A percentile compares a stretch with the other conserved stretches of the same genome.
phyloP scores from a whole-genome alignment of 2,797 vertebrate species.

The Balearica regulorum region DNA sequence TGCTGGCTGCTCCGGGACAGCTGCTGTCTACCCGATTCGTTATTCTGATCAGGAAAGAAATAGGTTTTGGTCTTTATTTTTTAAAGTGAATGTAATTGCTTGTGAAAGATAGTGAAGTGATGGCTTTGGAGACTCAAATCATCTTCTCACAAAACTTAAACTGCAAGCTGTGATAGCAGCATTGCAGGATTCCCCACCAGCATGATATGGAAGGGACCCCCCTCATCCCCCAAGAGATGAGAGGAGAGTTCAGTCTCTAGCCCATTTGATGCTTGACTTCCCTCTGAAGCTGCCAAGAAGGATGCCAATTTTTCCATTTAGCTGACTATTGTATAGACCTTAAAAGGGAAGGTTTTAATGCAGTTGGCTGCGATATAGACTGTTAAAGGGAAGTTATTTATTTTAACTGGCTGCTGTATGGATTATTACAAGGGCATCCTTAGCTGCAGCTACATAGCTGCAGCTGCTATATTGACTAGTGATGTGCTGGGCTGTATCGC shows the following conservation, averaged over 20 bases:
- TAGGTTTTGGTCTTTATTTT: background rate
- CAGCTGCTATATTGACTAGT: conserved; percentile 70
- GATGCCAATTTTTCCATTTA: conserved; percentile 78
- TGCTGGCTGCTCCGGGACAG: background rate
- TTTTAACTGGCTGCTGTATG: conserved; percentile 72
- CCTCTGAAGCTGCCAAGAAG: conserved; percentile 61
- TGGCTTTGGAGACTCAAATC: background rate
- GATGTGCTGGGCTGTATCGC: conserved; percentile 65
- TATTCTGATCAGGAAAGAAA: background rate
- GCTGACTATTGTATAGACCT: conserved; percentile 75
- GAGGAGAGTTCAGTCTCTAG: background rate
- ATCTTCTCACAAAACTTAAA: background rate
- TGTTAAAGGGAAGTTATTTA: conserved; percentile 75
- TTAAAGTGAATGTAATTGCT: background rate
- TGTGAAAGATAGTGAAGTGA: background rate
- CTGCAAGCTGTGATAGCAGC: background rate
- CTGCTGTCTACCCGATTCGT: background rate
- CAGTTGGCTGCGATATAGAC: conserved; percentile 75
- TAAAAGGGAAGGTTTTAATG: conserved; percentile 81
- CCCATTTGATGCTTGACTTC: conserved; percentile 41
- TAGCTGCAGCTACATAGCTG: no score
- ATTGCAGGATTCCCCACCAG: background rate
- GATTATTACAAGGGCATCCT: conserved; percentile 44
- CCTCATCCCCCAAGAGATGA: background rate
- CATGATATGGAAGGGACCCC: background rate